Evolutionary conservation across 2,797 vertebrate species (phyloP).

Genomic region (Clarias laeviceps): DNA sequence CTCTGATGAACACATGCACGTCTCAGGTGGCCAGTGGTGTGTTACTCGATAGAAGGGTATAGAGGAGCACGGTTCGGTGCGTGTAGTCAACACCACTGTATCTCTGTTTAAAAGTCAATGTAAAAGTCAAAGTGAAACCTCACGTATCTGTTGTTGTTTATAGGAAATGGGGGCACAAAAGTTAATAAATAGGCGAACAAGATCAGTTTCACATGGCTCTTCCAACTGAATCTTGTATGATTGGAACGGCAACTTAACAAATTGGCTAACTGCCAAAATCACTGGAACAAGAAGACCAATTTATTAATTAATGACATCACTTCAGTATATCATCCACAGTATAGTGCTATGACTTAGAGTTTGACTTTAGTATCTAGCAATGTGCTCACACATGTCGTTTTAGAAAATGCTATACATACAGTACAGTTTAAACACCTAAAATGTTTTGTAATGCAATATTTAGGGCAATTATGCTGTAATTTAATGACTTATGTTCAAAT

Average conservation of each 20-base stretch:
- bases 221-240: slow-evolving; percentile 28
- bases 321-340: slow-evolving; percentile 23
- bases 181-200: not conserved
- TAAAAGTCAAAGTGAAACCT: slow-evolving; percentile 36
- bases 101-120: slow-evolving; percentile 40
- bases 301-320: slow-evolving; percentile 60
- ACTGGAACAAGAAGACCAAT: slow-evolving; percentile 43
- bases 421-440: not conserved
- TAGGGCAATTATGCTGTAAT: not conserved
- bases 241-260: slow-evolving; percentile 50
- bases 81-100: slow-evolving; percentile 37
- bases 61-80: slow-evolving; percentile 22
- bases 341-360: slow-evolving; percentile 17
- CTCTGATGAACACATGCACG: slow-evolving; percentile 28
- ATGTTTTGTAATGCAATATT: not conserved
- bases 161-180: slow-evolving; percentile 17
- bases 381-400: not conserved
- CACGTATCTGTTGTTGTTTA: slow-evolving; percentile 6
- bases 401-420: not conserved
- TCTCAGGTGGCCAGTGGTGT: slow-evolving; percentile 34
- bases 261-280: slow-evolving; percentile 46
- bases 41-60: slow-evolving; percentile 40
- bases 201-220: slow-evolving; percentile 1
- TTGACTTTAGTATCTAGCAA: not conserved
- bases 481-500: not conserved